These are phyloP conservation scores for Sinocyclocheilus maitianheensis DNA, from an alignment of 2,113 vertebrate species.

Conservation along the genomic window DNA sequence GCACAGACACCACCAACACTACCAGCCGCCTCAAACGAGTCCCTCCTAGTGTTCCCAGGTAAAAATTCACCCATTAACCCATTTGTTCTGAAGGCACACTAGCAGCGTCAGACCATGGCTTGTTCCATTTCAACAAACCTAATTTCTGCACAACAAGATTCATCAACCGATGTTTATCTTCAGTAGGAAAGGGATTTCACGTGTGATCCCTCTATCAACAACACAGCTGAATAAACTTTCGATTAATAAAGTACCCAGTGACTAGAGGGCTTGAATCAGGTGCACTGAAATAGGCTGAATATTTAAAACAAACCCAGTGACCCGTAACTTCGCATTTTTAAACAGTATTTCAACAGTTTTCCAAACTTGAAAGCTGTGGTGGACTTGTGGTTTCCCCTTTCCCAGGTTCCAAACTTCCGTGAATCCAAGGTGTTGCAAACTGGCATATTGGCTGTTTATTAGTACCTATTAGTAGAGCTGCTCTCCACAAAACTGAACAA, in stretches of 20 bases:
- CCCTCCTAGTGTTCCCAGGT: conserved; percentile 86
- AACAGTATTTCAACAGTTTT: conserved; percentile 8
- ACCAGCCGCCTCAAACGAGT: conserved; percentile 74
- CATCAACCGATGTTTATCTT: conserved; percentile 13
- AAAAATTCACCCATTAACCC: conserved; percentile 54
- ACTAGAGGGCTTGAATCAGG: conserved; percentile 38
- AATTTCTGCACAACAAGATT: not conserved
- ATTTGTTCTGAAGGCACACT: not conserved
- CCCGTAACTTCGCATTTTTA: conserved; percentile 26
- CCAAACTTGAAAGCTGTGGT: not conserved
- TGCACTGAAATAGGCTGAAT: conserved; percentile 35
- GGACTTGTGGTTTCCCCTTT: conserved; percentile 1
- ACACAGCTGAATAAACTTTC: conserved; percentile 56
- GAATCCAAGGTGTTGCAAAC: not conserved
- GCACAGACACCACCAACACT: conserved; percentile 70
- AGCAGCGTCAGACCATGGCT: not conserved
- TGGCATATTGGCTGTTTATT: not conserved
- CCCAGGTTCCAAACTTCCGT: not conserved
- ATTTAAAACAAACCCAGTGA: conserved; percentile 30
- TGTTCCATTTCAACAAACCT: not conserved
- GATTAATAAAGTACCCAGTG: conserved; percentile 44
- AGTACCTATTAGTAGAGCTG: not conserved
- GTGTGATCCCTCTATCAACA: conserved; percentile 44
- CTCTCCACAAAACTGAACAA: no score
- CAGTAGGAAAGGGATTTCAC: conserved; percentile 11